Evolutionary conservation across 2,797 vertebrate genomes (phyloP), one percentile per base, ranked within the genome.

Genomic region (Chiloscyllium punctatum): DNA sequence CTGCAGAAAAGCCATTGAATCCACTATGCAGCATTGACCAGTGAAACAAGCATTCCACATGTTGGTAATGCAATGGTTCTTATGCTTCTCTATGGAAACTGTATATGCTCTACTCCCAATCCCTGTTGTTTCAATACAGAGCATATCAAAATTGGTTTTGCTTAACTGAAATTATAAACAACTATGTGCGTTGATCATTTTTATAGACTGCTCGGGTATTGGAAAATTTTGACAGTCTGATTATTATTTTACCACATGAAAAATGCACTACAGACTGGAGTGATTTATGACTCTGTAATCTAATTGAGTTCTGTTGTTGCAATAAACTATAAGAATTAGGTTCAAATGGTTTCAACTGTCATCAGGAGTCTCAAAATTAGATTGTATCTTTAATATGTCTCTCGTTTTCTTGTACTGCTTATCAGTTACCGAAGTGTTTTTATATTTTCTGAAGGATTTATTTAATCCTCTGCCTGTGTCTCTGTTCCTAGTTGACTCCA

Each of bases 261-360:
- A n/a, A 95, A n/a, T 37, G 30, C 48, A 7, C 48, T 15, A 74
- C 42, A 33, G 27, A 4, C 0, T 53, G 42, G 68, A 72, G 71
- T 95, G 71, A 95, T 95, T 74, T 51, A 95, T 95, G 94, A 4
- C 27, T 57, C 48, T 51, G 25, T 74, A 95, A 95, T 53, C 71
- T 21, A 33, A 95, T 53, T 77, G 42, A 95, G 71, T 33, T 95
- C 48, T 27, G 30, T 77, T 95, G 71, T 51, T 51, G 11, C 30
- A 95, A 95, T 95, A 95, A 95, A 57, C 69, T n/a, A 21, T 25
- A n/a, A 95, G 94, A 74, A 53, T 53, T 48, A 77, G n/a, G 71
- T 71, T 57, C 71, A 72, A 95, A 15, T 42, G 48, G 48, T 53
- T 48, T 30, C 48, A 72, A 25, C 91, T 94, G 69, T 66, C 71